These are phyloP conservation scores for Pao palembangensis DNA, from an alignment of 2,113 vertebrate genomes.

Conservation along the genomic window DNA sequence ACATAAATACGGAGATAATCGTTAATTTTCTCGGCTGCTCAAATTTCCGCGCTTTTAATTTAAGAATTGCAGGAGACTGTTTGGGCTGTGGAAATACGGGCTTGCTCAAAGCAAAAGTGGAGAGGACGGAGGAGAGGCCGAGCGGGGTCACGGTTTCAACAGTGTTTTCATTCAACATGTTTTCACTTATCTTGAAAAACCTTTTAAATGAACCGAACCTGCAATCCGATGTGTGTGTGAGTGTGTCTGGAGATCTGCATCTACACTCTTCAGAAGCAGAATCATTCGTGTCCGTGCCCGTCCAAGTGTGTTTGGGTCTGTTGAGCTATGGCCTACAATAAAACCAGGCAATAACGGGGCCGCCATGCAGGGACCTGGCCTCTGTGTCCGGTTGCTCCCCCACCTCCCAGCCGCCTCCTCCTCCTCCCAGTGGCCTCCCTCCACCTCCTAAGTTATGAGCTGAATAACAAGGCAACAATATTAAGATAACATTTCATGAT, in stretches of 20 bases:
- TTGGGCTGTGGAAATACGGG: too few species aligned
- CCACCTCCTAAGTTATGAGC: constrained; percentile 81
- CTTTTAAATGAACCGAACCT: constrained; percentile 57
- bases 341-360: constrained; percentile 91
- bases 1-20: constrained; percentile 76
- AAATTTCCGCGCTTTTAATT: constrained; percentile 66
- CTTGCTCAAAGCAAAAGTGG: not conserved
- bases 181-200: constrained; percentile 24
- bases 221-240: constrained; percentile 16
- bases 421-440: constrained; percentile 69
- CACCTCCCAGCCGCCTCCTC: constrained; percentile 33
- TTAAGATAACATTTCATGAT: constrained; percentile 87
- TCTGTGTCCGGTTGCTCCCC: constrained; percentile 61
- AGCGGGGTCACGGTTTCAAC: constrained; percentile 40
- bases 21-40: constrained; percentile 68
- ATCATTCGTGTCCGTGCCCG: constrained; percentile 22
- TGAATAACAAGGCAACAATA: constrained; percentile 88
- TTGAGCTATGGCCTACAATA: constrained; percentile 88
- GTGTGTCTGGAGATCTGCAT: not conserved
- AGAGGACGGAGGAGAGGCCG: not conserved
- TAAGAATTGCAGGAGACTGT: constrained; percentile 14
- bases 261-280: constrained; percentile 6
- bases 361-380: constrained; percentile 87
- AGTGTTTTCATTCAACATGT: constrained; percentile 47
- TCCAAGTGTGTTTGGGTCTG: constrained; percentile 58